phyloP scores from a whole-genome alignment of 2,888 invertebrate species.

The Epiblema foenella region DNA sequence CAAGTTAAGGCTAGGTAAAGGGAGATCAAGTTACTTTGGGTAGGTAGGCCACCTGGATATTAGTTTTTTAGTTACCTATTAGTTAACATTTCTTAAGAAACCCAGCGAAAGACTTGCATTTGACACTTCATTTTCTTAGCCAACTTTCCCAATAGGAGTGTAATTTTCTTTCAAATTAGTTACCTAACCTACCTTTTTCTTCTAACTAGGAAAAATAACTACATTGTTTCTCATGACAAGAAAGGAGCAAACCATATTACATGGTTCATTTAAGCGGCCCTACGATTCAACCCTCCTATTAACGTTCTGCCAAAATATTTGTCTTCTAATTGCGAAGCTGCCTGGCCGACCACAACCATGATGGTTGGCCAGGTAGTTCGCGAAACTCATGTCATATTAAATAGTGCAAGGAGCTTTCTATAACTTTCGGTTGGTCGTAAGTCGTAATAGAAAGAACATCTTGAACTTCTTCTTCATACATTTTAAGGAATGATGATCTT shows the following conservation, averaged over 20 bases:
- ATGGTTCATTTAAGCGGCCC: constrained; percentile 41
- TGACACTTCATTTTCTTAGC: not conserved
- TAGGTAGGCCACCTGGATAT: no score
- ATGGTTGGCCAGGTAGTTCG: not conserved
- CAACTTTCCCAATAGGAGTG: not conserved
- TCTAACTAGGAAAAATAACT: constrained; percentile 26
- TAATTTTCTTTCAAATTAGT: constrained; percentile 32
- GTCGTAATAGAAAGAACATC: no score
- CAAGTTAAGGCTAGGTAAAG: no score
- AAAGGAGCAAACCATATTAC: constrained; percentile 27
- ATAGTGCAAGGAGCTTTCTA: no score
- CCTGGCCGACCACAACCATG: not conserved
- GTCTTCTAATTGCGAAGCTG: constrained; percentile 25
- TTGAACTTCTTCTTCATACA: no score
- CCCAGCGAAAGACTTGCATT: no score
- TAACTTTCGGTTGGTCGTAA: no score
- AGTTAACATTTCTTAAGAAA: no score
- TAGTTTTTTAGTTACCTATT: no score
- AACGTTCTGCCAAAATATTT: constrained; percentile 28
- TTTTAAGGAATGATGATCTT: no score
- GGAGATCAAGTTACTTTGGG: no score
- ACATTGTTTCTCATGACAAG: constrained; percentile 21
- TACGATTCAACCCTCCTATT: constrained; percentile 25
- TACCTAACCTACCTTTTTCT: constrained; percentile 29
- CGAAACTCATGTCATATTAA: not conserved